Base-by-base conservation (phyloP, 2,888 invertebrate genomes). In the Glaucopsyche alexis region DNA sequence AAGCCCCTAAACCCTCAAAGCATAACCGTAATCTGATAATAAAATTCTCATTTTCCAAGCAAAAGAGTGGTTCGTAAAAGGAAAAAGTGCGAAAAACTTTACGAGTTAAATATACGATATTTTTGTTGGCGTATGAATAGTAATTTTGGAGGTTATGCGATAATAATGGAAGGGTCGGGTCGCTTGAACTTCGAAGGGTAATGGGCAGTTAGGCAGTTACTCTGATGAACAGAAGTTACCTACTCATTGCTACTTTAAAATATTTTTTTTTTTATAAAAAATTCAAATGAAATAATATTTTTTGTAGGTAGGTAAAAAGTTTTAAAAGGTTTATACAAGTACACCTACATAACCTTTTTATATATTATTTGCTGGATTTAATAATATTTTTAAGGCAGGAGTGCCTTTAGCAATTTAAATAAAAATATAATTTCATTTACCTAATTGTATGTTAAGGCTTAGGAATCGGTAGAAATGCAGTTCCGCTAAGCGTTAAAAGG, bases 161-260 rank as follows among this genome's bases (percentile, higher is more conserved):
- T 69, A 69, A 69, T 69, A 69, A 69, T 69, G 69, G 29, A 69
- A 49, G 69, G 69, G 69, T 69, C 69, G 11, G 69, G 69, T 69
- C 49, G 47, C 49, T 49, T 49, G 2, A 67, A 69, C 49, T 49
- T 38, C 19, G 69, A 14, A 14, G 29, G 1, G 69, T 69, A 69
- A 69, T 69, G 29, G 69, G 69, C 69, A 69, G 69, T 69, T 69
- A 69, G 49, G 69, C 49, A 29, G 69, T 69, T 67, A 67, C 29
- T 13, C 16, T 47, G 49, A 49, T 49, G 38, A 69, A 69, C 69
- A 19, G 29, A 69, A 47, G 49, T 69, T 29, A 29, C 4, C 29
- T 42, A 47, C 49, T 49, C 69, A 69, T 29, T 69, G 49, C 14
- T 49, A 69, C 14, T 49, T 49, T 69, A 38, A 45, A 29, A 19